Percentiles rank a stretch among this genome's conserved stretches.
Evolutionary conservation across 1,140 invertebrate species (phyloP).

Genomic region (Megathymus violae): DNA sequence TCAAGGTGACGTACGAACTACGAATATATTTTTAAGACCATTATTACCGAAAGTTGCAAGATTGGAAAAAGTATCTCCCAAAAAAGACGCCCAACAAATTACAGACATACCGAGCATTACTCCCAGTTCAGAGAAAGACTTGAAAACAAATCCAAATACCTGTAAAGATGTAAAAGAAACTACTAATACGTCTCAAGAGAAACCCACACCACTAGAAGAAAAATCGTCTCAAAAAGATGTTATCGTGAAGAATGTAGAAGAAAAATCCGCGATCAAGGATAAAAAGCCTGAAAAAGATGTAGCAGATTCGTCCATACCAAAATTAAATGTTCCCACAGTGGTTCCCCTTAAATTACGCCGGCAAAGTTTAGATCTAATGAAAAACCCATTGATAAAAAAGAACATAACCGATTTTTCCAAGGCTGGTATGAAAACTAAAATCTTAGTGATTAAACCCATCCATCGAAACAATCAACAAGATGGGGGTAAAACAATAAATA

Average conservation of each 20-base stretch:
- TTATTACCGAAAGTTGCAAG: slow-evolving; percentile 61
- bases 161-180: slow-evolving; percentile 18
- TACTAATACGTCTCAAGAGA: neutral
- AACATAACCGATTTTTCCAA: slow-evolving; percentile 74
- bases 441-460: slow-evolving; percentile 76
- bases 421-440: slow-evolving; percentile 76
- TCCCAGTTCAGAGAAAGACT: slow-evolving; percentile 28
- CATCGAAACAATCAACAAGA: slow-evolving; percentile 59
- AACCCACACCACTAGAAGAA: slow-evolving; percentile 23
- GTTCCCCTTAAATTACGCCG: slow-evolving; percentile 69
- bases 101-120: slow-evolving; percentile 1
- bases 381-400: slow-evolving; percentile 74
- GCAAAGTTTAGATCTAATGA: slow-evolving; percentile 71
- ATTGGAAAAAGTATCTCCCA: slow-evolving; percentile 67
- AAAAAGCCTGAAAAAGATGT: slow-evolving; percentile 22
- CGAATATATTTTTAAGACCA: slow-evolving; percentile 65
- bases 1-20: slow-evolving; percentile 48
- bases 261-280: slow-evolving; percentile 17
- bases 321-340: slow-evolving; percentile 53
- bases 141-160: slow-evolving; percentile 25
- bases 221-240: slow-evolving; percentile 7
- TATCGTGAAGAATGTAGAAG: slow-evolving; percentile 11
- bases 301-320: slow-evolving; percentile 40
- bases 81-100: slow-evolving; percentile 52
- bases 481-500: slow-evolving; percentile 48